Evolutionary conservation across 2,888 invertebrate genomes (phyloP), one percentile per base, ranked within the genome.

Genomic region (Seira ritae): DNA sequence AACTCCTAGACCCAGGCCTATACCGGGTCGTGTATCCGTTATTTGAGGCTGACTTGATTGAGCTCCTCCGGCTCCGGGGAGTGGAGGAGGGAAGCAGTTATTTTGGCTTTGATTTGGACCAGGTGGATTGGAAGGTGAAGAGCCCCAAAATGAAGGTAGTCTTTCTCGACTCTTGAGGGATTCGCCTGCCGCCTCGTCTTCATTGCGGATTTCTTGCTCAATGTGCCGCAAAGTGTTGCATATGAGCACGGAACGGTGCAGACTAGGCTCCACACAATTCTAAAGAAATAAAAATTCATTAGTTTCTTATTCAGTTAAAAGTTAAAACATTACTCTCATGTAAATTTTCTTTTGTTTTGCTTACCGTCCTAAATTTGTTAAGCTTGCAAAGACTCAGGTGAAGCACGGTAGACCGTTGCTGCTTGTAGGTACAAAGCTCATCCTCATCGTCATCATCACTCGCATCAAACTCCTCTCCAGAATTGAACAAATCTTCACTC

Each of bases 171-270:
- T 84, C 69, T 86, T 84, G 8, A 87, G 74, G 17, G 80, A 83
- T 55, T 85, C 85, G 66, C 84, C 85, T 0, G 83, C 83, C 12
- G 81, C 84, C 60, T 91, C 89, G 66, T 91, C 92, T 86, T 92
- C 92, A 65, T 90, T 89, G 62, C 90, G 90, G 85, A 92, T 90
- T 88, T 92, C 92, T 73, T 90, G 89, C 88, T 92, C 92, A 62
- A 92, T 91, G 87, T 91, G 90, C 76, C 91, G 90, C 46, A 92
- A 89, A 31, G 92, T 92, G 89, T 92, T 92, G 88, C 91, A 91
- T 81, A 92, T 91, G 78, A 92, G 90, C 42, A 92, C 92, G 22
- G 92, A 92, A 22, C 91, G 90, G 60, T 91, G 90, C 19, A 92
- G 90, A 74, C 91, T 91, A 37, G 92, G 92, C 81, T 92, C 92